phyloP scores from a whole-genome alignment of 2,113 vertebrate genomes.

The Anser brachyrhynchus region DNA sequence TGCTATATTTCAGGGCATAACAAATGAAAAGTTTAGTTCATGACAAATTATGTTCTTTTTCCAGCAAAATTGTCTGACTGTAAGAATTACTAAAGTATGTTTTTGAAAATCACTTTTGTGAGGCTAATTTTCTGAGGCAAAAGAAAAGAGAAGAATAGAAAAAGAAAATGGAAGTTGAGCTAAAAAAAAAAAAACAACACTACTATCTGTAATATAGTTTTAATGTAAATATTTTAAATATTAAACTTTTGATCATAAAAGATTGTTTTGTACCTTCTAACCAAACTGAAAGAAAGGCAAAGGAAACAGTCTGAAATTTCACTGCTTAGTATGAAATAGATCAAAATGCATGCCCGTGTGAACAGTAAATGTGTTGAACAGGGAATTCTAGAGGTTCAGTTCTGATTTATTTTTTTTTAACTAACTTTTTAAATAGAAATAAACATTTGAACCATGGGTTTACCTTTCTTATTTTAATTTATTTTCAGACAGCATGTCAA shows the following conservation, averaged over 20 bases:
- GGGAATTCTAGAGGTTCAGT: not conserved
- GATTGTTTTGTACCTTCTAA: not conserved
- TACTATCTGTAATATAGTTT: not conserved
- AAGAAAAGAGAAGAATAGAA: not conserved
- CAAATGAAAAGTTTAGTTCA: not conserved
- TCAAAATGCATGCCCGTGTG: not conserved
- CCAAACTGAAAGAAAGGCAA: not conserved
- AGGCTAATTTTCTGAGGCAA: not conserved
- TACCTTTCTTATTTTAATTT: not conserved
- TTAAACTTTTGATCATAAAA: not conserved
- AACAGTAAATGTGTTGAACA: not conserved
- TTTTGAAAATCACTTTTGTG: not conserved
- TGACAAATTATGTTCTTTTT: not conserved
- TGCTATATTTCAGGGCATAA: not conserved
- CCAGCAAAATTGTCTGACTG: not conserved
- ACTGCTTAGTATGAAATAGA: not conserved
- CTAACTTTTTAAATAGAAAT: not conserved
- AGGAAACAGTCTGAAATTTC: not conserved
- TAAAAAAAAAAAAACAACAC: accelerated
- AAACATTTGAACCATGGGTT: not conserved
- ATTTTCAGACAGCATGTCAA: not conserved
- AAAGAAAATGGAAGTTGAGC: not conserved
- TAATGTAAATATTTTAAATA: not conserved
- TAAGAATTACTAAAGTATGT: not conserved
- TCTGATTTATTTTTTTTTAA: too few relatives aligned